Evolutionary conservation across 2,888 invertebrate genomes (phyloP), one percentile per base, ranked within the genome.

Genomic region (Platycheirus albimanus): DNA sequence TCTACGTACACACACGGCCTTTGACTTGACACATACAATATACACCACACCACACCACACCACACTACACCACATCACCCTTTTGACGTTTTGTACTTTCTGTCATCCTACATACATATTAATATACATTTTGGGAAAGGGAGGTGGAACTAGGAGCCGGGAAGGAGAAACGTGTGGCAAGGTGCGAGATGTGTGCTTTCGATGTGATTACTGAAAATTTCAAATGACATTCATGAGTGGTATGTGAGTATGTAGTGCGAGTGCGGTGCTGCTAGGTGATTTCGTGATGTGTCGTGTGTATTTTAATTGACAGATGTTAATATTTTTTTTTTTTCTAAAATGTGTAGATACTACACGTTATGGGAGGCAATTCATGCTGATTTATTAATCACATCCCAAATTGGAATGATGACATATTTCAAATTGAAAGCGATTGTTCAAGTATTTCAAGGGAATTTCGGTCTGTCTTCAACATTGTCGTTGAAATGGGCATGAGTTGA

Each of bases 281-380:
- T n/a, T 41, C 38, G 61, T 61, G 45, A 45, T 49, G 66, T 66
- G 51, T 47, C 41, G 66, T 66, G 51, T 47, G 33, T 8, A n/a
- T 33, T 64, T 70, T 75, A 75, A 75, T 80, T 80, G 75, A 75
- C 70, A 80, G 80, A 64, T 80, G 80, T 80, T 80, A 75, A 75
- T 75, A 75, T 69, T 63, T 69, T 56, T 41, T 75, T 80, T 69
- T 63, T 69, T 56, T 41, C 45, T 58, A 58, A 75, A 75, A 75
- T 56, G 52, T 24, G 24, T 67, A 67, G n/a, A n/a, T 61, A 47
- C 45, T 52, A 67, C 66, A 61, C 41, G 19, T 36, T 52, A 36
- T 33, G 61, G 74, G 69, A 49, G 74, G 63, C 58, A 63, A 19
- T 63, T 28, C 45, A 54, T 66, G 49, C 61, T 63, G 61, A 74